Base-by-base conservation (phyloP, 2,113 vertebrate species). In the Oryzias celebensis region DNA sequence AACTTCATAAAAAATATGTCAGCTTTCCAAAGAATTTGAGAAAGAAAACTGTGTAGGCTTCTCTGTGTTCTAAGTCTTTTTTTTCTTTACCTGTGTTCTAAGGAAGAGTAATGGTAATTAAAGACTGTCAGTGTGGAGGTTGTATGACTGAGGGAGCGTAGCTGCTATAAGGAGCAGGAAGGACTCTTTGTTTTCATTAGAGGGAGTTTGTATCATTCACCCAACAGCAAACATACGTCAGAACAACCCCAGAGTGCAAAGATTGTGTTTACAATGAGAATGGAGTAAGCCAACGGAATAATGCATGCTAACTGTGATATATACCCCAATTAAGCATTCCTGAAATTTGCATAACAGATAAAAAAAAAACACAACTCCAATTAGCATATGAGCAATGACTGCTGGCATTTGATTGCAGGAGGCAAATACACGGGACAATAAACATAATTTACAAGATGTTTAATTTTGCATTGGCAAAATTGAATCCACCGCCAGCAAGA, bases 401-500 rank as follows among this genome's bases (percentile, higher is more conserved):
- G 65, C 68, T 81, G 64, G 73, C 67, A 58, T 83, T 85, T 89
- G 79, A 88, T 83, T 86, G 78, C 74, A 45, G 64, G 57, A 67
- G 73, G 58, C 49, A 74, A 80, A 85, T 66, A 71, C 72, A 79
- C 22, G 42, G 71, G 72, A 83, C 79, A 89, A 85, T 78, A 84
- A 77, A 87, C 68, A 73, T 77, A 57, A 89, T 88, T 88, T 81
- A 83, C 78, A 80, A 80, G 68, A 82, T 75, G 78, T 90, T 90
- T 83, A 75, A 83, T 89, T 88, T 86, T 67, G 62, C 71, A 58
- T 82, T 81, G 74, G 55, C 71, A 75, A 85, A 89, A 86, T 86
- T 82, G 60, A 87, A 86, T 87, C 71, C 65, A 75, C 26, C 46
- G 48, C 68, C 83, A 68, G 49, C 60, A 48, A 68, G 65, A 64